Base-by-base conservation (phyloP, 1,140 invertebrate genomes). In the Aplysia californica region DNA sequence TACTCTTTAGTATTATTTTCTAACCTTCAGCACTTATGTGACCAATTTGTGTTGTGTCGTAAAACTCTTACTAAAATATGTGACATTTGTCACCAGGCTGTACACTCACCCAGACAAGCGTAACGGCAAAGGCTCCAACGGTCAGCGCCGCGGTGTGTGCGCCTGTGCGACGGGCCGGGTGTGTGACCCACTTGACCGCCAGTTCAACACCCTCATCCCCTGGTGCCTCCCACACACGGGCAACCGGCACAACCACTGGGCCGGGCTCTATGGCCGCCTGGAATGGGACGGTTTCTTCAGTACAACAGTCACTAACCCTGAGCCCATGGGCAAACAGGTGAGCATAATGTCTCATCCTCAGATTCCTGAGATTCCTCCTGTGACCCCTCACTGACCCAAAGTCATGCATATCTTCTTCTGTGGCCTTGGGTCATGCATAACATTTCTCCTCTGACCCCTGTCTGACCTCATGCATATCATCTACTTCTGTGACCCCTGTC, bases 201-300 rank as follows among this genome's bases (percentile, higher is more conserved):
- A 97, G 90, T 94, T 93, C 84, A 94, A 95, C 87, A 96, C 96
- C 0, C 87, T 97, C 41, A 95, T 97, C 69, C 96, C 96, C 0
- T 97, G 96, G 96, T 96, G 95, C 87, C 90, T 97, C 73, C 95
- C 95, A 31, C 96, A 97, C 87, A 97, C 96, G 1, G 94, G 92
- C 35, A 95, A 96, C 88, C 88, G 95, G 33, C 95, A 97, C 88
- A 95, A 96, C 89, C 91, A 97, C 89, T 97, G 96, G 96, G 92
- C 94, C 0, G 93, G 93, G 1, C 85, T 94, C 2, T 93, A 93
- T 91, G 94, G 95, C 0, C 91, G 96, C 70, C 85, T 97, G 1
- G 93, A 94, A 74, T 96, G 95, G 95, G 92, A 95, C 84, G 95
- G 95, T 20, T 96, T 94, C 90, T 97, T 96, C 87, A 86, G 87